Percentiles rank a stretch among this genome's conserved stretches.
These are phyloP conservation scores for Diarsia brunnea DNA, from an alignment of 2,888 invertebrate genomes.

Conservation along the genomic window DNA sequence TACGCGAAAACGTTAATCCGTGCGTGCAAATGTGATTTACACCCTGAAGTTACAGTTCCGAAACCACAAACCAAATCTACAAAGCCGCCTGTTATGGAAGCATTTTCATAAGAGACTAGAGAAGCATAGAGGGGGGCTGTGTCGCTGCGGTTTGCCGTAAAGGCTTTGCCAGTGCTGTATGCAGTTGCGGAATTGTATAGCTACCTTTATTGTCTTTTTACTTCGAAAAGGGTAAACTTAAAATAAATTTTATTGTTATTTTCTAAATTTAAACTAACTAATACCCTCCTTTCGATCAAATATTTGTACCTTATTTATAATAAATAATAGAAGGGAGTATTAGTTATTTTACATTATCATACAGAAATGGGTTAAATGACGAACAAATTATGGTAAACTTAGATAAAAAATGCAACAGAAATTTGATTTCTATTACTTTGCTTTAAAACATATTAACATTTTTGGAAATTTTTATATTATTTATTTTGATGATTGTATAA, in stretches of 20 bases:
- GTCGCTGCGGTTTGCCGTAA: neutral
- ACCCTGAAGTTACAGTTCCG: neutral
- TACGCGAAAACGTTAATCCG: neutral
- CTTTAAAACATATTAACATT: neutral
- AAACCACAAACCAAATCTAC: neutral
- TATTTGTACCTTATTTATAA: neutral
- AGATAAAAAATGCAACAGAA: neutral
- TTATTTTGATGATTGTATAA: constrained; percentile 1
- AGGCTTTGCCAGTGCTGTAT: neutral
- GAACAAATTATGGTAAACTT: constrained; percentile 9
- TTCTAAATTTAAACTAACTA: neutral
- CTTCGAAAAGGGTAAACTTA: neutral
- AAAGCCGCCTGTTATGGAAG: neutral
- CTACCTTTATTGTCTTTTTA: neutral
- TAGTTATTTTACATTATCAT: neutral
- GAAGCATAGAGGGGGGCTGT: too few relatives aligned
- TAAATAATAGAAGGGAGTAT: neutral
- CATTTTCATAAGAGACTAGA: too few relatives aligned
- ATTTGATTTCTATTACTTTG: neutral
- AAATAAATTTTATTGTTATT: neutral
- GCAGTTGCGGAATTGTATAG: neutral
- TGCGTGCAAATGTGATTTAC: neutral
- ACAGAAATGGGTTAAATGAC: neutral
- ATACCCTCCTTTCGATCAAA: neutral
- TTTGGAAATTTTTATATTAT: neutral